A percentile compares a stretch with the other conserved stretches of the same genome.
These are phyloP conservation scores for Halcyon senegalensis DNA, from an alignment of 2,113 vertebrate species.

Conservation along the genomic window DNA sequence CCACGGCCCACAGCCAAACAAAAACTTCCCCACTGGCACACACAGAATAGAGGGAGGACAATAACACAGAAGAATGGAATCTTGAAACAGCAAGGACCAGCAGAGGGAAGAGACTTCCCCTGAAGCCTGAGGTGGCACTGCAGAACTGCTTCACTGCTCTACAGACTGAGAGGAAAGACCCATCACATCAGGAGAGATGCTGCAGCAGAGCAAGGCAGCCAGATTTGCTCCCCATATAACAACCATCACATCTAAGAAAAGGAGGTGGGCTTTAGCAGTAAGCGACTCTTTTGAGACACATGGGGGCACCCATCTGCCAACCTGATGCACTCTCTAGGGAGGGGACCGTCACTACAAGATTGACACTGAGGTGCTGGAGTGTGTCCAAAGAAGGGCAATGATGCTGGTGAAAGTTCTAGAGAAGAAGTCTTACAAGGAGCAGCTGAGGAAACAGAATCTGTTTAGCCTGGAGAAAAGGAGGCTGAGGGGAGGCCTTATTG, in stretches of 20 bases:
- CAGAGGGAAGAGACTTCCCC: neutral
- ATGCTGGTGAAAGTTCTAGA: no score
- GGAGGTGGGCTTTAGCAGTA: neutral
- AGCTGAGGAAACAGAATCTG: no score
- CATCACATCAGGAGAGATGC: neutral
- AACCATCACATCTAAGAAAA: neutral
- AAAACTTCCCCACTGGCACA: neutral
- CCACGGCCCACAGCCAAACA: no score
- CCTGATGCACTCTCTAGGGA: no score
- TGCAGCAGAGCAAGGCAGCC: neutral
- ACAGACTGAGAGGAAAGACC: neutral
- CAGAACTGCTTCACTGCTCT: neutral
- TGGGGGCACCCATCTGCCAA: no score
- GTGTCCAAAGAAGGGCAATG: no score
- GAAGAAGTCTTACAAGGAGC: no score
- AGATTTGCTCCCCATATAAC: neutral
- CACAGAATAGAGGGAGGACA: neutral
- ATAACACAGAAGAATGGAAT: neutral
- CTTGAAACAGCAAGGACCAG: neutral
- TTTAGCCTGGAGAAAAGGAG: no score
- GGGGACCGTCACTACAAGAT: no score
- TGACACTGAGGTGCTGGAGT: no score
- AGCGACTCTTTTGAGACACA: no score
- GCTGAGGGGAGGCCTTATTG: no score
- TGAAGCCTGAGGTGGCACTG: neutral